Conservation (phyloP, 2,888 invertebrate genomes). For the Andrena dorsata region DNA sequence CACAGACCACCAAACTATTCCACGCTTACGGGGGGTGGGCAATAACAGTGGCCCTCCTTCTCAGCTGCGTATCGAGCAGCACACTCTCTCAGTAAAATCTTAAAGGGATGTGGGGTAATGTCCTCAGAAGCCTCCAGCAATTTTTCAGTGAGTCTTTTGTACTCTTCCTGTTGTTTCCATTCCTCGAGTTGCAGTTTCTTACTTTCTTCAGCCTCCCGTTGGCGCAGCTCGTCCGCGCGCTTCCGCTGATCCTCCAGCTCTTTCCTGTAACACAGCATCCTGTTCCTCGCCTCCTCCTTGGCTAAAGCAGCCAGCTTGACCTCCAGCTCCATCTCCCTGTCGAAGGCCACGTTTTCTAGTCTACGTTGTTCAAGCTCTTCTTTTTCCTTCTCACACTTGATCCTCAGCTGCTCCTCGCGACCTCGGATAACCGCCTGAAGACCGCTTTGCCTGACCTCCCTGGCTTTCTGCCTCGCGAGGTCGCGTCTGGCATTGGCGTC, state of each 20-base stretch:
- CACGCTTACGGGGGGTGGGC: constrained; percentile 55
- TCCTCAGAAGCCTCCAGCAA: constrained; percentile 73
- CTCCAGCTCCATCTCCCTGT: constrained; percentile 66
- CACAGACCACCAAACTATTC: background rate
- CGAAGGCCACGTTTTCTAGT: constrained; percentile 62
- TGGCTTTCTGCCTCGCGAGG: constrained; percentile 59
- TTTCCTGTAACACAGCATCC: constrained; percentile 67
- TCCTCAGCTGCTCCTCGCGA: constrained; percentile 70
- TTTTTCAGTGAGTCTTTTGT: constrained; percentile 68
- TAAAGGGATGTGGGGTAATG: constrained; percentile 76
- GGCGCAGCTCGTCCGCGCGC: constrained; percentile 49
- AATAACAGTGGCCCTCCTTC: constrained; percentile 69
- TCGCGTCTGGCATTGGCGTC: constrained; percentile 62
- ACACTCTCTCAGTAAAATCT: constrained; percentile 71
- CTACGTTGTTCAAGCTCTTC: constrained; percentile 49
- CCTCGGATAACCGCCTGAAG: constrained; percentile 69
- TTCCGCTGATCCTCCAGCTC: constrained; percentile 73
- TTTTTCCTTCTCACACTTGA: constrained; percentile 56
- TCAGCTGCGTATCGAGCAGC: constrained; percentile 64
- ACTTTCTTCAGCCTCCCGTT: constrained; percentile 64
- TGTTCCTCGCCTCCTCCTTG: constrained; percentile 54
- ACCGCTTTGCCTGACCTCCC: constrained; percentile 62
- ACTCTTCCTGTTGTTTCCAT: constrained; percentile 67
- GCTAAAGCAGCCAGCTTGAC: constrained; percentile 58
- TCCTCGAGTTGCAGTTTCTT: constrained; percentile 41